phyloP scores from a whole-genome alignment of 1,140 invertebrate species.

The Mya arenaria region DNA sequence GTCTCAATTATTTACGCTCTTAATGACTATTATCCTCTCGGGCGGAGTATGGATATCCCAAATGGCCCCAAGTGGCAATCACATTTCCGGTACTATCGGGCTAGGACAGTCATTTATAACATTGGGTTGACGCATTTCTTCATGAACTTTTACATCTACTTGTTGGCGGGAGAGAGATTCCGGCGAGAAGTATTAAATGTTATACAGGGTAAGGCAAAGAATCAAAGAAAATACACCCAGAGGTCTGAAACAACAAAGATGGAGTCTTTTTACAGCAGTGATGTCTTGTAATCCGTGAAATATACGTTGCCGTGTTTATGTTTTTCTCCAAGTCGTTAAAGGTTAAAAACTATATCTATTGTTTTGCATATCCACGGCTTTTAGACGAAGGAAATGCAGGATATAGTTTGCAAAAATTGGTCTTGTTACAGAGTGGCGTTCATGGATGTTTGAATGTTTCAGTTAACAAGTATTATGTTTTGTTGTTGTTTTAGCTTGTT shows the following conservation, averaged over 20 bases:
- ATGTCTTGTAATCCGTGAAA: constrained; percentile 5
- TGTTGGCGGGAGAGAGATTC: constrained; percentile 65
- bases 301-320: neutral
- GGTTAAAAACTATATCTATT: too few relatives aligned
- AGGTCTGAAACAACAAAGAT: constrained; percentile 47
- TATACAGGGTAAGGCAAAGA: constrained; percentile 4
- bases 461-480: too few relatives aligned
- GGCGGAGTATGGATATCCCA: constrained; percentile 17
- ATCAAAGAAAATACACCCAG: neutral
- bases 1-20: constrained; percentile 67
- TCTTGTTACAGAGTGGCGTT: too few relatives aligned
- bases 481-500: too few relatives aligned
- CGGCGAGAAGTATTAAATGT: constrained; percentile 50
- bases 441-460: too few relatives aligned
- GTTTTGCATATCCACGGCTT: too few relatives aligned
- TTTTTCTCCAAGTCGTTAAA: too few relatives aligned
- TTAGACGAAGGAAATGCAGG: too few relatives aligned
- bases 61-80: constrained; percentile 58
- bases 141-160: constrained; percentile 72
- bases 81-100: constrained; percentile 61
- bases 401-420: too few relatives aligned
- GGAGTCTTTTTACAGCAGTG: constrained; percentile 56
- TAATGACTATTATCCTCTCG: constrained; percentile 49
- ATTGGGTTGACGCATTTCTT: constrained; percentile 70
- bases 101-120: constrained; percentile 64